A percentile compares a stretch with the other conserved stretches of the same genome.
These are phyloP conservation scores for Axinella damicornis DNA, from an alignment of 37 sponge, comb jelly and placozoan genomes.

Conservation along the genomic window DNA sequence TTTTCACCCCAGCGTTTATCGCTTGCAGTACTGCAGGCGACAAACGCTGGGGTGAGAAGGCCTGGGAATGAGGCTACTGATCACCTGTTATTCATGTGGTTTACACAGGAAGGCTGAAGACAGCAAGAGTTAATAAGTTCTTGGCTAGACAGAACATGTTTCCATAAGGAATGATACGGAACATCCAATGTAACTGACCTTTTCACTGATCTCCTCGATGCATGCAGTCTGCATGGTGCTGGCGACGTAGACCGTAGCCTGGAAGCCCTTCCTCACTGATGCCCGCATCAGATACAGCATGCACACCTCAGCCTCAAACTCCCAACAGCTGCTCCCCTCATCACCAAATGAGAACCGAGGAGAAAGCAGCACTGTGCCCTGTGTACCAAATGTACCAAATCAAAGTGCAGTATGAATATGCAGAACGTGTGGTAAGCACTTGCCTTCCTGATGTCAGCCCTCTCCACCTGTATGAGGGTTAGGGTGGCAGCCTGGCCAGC, in stretches of 20 bases:
- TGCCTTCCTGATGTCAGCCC: conserved; percentile 75
- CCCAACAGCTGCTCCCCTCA: conserved; percentile 55
- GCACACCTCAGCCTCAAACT: conserved; percentile 84
- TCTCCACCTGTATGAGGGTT: conserved; percentile 74
- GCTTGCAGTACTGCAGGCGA: too few species aligned
- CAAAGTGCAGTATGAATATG: too few species aligned
- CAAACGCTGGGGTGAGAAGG: too few species aligned
- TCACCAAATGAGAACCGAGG: conserved; percentile 29
- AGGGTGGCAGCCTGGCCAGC: conserved; percentile 95
- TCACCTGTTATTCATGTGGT: neutral
- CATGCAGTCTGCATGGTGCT: conserved; percentile 84
- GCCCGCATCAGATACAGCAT: conserved; percentile 61
- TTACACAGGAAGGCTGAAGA: too few species aligned
- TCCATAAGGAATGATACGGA: too few species aligned
- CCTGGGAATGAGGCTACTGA: too few species aligned
- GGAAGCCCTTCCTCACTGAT: conserved; percentile 66
- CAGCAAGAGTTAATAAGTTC: too few species aligned
- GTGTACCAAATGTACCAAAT: neutral
- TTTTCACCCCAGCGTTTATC: too few species aligned
- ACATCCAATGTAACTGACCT: conserved; percentile 13
- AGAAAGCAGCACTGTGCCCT: conserved; percentile 88
- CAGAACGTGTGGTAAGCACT: neutral
- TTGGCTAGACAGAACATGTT: too few species aligned
- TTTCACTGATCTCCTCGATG: conserved; percentile 52
- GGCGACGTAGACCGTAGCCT: conserved; percentile 83